Evolutionary conservation across 1,140 invertebrate species (phyloP).

Genomic region (Drosophila azteca): DNA sequence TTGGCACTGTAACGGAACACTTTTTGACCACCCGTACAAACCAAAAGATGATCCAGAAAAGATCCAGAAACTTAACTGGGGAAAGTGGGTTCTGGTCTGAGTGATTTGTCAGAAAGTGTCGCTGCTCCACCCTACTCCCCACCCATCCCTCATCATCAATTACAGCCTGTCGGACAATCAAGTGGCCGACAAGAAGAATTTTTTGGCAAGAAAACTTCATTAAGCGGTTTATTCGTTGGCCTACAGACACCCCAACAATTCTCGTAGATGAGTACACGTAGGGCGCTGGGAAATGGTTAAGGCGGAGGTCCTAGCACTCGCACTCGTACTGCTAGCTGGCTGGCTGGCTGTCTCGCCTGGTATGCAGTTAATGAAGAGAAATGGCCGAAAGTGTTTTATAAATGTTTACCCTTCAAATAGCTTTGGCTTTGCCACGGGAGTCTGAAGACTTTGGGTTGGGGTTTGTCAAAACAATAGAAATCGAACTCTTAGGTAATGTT

Average conservation of each 20-base stretch:
- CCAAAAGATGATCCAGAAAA: conserved; percentile 26
- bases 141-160: conserved; percentile 54
- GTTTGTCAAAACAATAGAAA: not conserved
- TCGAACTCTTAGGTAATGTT: not conserved
- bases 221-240: conserved; percentile 26
- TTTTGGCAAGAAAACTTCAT: conserved; percentile 64
- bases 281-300: not conserved
- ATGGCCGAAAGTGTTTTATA: conserved; percentile 76
- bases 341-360: conserved; percentile 16
- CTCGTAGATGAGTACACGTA: conserved; percentile 12
- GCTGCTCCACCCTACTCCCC: not conserved
- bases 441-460: not conserved
- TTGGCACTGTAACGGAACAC: conserved; percentile 32
- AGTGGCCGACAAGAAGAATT: conserved; percentile 50
- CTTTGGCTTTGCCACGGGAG: not conserved
- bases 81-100: conserved; percentile 28
- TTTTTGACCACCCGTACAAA: conserved; percentile 1
- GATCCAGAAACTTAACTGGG: conserved; percentile 37
- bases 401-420: conserved; percentile 53
- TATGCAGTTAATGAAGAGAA: conserved; percentile 73
- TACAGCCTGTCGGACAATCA: conserved; percentile 54
- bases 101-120: conserved; percentile 71
- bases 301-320: too few relatives aligned
- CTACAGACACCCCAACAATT: not conserved
- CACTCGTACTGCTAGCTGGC: conserved; percentile 5